These are phyloP conservation scores for Leptinotarsa tumamoca DNA, from an alignment of 2,888 invertebrate genomes.

Conservation along the genomic window DNA sequence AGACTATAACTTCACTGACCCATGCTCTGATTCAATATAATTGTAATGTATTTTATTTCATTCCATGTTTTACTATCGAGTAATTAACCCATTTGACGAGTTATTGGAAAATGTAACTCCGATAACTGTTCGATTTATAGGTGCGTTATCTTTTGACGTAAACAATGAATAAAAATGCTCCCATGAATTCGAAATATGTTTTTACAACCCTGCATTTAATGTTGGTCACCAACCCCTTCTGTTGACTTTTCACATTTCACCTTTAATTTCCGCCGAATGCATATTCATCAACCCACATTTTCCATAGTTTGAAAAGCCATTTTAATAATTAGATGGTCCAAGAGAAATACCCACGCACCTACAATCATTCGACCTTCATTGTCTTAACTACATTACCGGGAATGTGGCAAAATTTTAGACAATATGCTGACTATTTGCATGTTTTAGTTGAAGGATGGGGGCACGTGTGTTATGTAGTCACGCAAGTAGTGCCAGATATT, in stretches of 20 bases:
- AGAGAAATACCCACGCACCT: conserved; percentile 29
- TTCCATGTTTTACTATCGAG: background rate
- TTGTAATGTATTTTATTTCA: background rate
- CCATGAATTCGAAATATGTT: background rate
- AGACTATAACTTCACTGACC: background rate
- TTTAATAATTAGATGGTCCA: conserved; percentile 9
- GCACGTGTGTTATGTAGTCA: conserved; percentile 17
- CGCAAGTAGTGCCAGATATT: background rate
- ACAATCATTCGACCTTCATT: conserved; percentile 31
- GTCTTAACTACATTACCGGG: conserved; percentile 32
- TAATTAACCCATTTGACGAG: background rate
- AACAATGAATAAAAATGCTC: background rate
- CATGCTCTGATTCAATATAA: background rate
- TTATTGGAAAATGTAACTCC: background rate
- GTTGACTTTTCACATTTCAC: conserved; percentile 8
- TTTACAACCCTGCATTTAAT: background rate
- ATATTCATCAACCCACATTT: conserved; percentile 19
- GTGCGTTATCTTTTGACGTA: background rate
- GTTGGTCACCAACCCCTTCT: conserved; percentile 16
- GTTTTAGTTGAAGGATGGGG: conserved; percentile 28
- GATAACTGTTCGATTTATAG: background rate
- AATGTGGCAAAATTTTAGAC: conserved; percentile 32
- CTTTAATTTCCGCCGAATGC: conserved; percentile 15
- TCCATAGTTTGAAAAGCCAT: background rate
- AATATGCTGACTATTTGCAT: conserved; percentile 32